Conservation (phyloP, 2,113 vertebrate genomes). For the Stegastes partitus region DNA sequence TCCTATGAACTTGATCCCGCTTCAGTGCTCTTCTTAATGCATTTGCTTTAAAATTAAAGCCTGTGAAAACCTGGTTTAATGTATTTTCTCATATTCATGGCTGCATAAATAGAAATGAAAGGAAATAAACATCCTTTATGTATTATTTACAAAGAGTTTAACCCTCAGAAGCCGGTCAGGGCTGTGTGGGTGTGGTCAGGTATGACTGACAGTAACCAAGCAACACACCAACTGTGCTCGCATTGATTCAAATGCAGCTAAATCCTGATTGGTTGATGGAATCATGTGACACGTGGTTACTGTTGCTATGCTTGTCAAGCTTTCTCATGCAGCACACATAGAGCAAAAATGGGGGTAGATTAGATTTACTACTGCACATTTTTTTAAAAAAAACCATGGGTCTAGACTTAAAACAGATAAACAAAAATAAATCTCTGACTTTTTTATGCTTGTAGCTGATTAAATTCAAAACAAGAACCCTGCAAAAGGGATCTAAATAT, state of each 20-base stretch:
- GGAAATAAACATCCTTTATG: background rate
- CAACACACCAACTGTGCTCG: background rate
- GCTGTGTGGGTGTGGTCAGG: background rate
- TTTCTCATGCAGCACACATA: background rate
- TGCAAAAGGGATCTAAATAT: background rate
- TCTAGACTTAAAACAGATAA: background rate
- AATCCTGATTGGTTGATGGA: background rate
- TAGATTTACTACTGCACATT: background rate
- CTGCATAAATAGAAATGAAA: background rate
- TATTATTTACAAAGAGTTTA: conserved; percentile 16
- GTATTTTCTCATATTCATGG: background rate
- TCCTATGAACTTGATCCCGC: conserved; percentile 20
- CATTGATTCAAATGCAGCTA: background rate
- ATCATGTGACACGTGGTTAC: background rate
- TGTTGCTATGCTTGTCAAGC: background rate
- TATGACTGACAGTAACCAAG: conserved; percentile 19
- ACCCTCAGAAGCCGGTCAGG: background rate
- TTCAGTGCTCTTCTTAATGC: background rate
- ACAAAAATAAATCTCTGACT: background rate
- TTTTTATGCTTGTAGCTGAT: no score
- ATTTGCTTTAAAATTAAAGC: conserved; percentile 2
- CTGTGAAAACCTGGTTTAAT: background rate
- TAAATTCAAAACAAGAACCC: no score
- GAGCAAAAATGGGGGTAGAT: background rate
- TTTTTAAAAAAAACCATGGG: background rate